Evolutionary conservation across 2,113 vertebrate species (phyloP).

Genomic region (Xiphophorus hellerii): DNA sequence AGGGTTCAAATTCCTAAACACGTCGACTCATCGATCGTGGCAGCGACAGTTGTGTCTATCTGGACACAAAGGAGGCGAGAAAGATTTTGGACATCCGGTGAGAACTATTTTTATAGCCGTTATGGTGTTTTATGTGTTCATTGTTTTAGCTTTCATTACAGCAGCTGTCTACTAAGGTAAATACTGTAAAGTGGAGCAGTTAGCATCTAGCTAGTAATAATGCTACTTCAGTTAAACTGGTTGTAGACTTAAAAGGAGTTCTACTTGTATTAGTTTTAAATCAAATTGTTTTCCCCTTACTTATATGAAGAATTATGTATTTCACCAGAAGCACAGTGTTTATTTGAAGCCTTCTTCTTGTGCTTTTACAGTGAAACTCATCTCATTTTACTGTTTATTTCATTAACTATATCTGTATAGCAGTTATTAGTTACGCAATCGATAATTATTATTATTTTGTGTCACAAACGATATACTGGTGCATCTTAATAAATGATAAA

Average conservation of each 20-base stretch:
- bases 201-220: conserved; percentile 37
- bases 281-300: background rate
- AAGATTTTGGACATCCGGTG: conserved; percentile 32
- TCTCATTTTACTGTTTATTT: background rate
- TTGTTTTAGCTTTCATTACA: background rate
- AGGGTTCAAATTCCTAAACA: conserved; percentile 36
- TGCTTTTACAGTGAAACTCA: background rate
- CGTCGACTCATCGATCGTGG: conserved; percentile 44
- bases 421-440: background rate
- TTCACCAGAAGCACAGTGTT: background rate
- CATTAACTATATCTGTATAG: background rate
- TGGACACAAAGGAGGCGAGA: conserved; percentile 43
- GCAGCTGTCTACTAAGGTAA: background rate
- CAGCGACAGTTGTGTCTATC: conserved; percentile 7
- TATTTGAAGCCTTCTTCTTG: background rate
- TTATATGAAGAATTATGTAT: background rate
- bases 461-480: background rate
- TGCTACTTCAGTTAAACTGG: conserved; percentile 3
- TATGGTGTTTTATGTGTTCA: fast-evolving
- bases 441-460: background rate
- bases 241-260: background rate
- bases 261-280: background rate
- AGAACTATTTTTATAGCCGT: background rate
- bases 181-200: background rate
- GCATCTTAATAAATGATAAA: background rate